Base-by-base conservation (phyloP, 2,888 invertebrate genomes). In the Spodoptera littoralis region DNA sequence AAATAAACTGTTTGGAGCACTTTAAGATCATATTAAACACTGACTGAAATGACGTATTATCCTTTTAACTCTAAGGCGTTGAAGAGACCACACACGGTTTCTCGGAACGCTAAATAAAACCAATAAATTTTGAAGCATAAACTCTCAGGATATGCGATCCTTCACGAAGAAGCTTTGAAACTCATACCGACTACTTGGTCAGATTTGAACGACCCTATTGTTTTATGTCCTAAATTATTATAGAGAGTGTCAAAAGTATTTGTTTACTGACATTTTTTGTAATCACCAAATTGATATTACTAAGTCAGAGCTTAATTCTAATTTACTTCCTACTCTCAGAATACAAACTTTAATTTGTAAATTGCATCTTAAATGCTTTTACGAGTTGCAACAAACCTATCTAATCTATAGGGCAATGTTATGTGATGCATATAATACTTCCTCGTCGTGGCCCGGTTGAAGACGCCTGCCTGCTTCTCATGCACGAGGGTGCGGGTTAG, bases 51-150 rank as follows among this genome's bases (percentile, higher is more conserved):
- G 44, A 59, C 36, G 45, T 56, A 61, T 59, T 58, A n/a, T 54
- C 41, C 58, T 56, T 49, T 72, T 53, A 56, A 56, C 52, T 72
- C 42, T 18, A 24, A 49, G 11, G 45, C 27, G 18, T 36, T 59
- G 46, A 46, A 24, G 44, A 13, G 65, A 58, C 67, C 74, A 67
- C 74, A 71, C 74, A 57, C 48, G 11, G 57, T 8, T 74, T 73
- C 74, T 52, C 8, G 24, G 74, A 74, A 74, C 45, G 43, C 64
- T 51, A 65, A 63, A 61, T 70, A 70, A 66, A 64, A 73, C 45
- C 49, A 70, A 70, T 63, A 73, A 66, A 70, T 70, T 47, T 4
- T 48, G 13, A 70, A 48, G 18, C 54, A 36, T 61, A 52, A 72
- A 72, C 55, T 52, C 55, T 46, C 43, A 61, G 65, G 65, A 73